Evolutionary conservation across 2,888 invertebrate genomes (phyloP), one percentile per base, ranked within the genome.

Genomic region (Epicampocera succincta): DNA sequence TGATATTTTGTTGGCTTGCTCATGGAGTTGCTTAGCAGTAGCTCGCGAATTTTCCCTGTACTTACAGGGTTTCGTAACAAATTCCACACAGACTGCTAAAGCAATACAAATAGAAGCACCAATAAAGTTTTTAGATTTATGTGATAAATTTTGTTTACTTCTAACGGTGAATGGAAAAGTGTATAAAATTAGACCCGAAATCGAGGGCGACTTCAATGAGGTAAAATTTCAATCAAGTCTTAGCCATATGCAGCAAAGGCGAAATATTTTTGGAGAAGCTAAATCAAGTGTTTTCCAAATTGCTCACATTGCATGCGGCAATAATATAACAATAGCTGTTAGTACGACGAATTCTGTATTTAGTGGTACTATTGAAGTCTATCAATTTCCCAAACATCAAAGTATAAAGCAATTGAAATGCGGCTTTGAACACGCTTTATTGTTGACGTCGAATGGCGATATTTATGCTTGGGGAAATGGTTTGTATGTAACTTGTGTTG

Each of bases 401-500:
- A 92, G 92, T 86, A 92, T 95, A 15, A 89, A 92, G 69, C 94
- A 95, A 87, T 89, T 96, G 40, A 92, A 92, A 66, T 95, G 96
- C 90, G 98, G 98, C 0, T 94, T 94, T 89, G 97, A 97, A 88
- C 97, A 98, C 90, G 94, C 93, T 44, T 87, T 97, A 12, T 86
- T 96, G 63, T 91, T 97, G 8, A 94, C 95, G 63, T 91, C 92
- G 63, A 91, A 91, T 86, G 97, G 97, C 0, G 92, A 93, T 86
- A 93, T 98, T n/a, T 96, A 94, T 86, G 93, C 94, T 3, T 96
- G 95, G 94, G 98, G 98, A 50, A 93, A 93, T 89, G 97, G 97
- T 87, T 94, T 96, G 97, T 97, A 92, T 87, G 88, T 87, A 25
- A 52, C 19, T 29, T 66, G 19, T 38, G 15, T 54, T n/a, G 38